phyloP scores from a whole-genome alignment of 2,113 vertebrate genomes.

The Pygoscelis adeliae region DNA sequence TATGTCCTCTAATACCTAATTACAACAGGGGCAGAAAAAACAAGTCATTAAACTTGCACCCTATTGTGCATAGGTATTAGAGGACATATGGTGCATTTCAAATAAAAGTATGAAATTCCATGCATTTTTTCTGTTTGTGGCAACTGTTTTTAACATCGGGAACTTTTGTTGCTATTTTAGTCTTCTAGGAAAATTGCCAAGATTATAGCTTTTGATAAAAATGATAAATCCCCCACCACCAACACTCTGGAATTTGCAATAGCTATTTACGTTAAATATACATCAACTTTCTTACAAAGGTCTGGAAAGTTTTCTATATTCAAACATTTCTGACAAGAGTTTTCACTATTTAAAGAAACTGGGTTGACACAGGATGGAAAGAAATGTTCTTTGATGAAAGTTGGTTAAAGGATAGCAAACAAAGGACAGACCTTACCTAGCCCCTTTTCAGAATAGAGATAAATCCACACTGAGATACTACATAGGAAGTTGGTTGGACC shows the following conservation, averaged over 20 bases:
- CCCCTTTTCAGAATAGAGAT: not conserved
- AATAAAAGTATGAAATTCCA: constrained; percentile 68
- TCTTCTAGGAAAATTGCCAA: constrained; percentile 60
- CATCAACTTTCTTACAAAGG: not conserved
- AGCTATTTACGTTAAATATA: not conserved
- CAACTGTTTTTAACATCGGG: constrained; percentile 53
- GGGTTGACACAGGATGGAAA: not conserved
- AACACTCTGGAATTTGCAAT: not conserved
- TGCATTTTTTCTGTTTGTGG: constrained; percentile 67
- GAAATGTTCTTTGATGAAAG: not conserved
- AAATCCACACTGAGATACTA: not conserved
- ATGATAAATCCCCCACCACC: not conserved
- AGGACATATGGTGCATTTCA: constrained; percentile 75
- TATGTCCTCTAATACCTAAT: constrained; percentile 81
- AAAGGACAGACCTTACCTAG: not conserved
- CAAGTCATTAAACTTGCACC: constrained; percentile 78
- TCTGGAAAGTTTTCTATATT: not conserved
- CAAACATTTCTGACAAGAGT: not conserved
- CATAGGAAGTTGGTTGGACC: not conserved
- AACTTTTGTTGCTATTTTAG: constrained; percentile 60
- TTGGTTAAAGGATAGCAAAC: not conserved
- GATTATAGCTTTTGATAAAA: constrained; percentile 19
- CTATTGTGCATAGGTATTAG: constrained; percentile 78
- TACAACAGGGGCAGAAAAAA: constrained; percentile 76
- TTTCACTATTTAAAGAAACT: not conserved